A percentile compares a stretch with the other conserved stretches of the same genome.
Conservation (phyloP, 2,797 vertebrate species). For the Schizopygopsis malacanthus region DNA sequence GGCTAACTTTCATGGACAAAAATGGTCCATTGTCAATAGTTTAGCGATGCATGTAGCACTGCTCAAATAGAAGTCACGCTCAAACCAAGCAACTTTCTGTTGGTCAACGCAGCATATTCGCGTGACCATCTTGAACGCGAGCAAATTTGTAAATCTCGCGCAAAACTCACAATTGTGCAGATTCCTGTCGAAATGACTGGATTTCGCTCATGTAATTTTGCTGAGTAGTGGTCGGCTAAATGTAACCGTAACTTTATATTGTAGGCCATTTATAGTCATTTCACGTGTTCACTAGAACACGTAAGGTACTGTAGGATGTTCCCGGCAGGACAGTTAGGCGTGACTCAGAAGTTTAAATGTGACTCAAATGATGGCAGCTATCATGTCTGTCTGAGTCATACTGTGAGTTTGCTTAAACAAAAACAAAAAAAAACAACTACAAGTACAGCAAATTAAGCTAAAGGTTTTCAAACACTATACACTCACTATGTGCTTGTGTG, state of each 20-base stretch:
- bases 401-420: not conserved
- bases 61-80: not conserved
- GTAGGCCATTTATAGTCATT: not conserved
- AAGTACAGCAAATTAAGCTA: conserved; percentile 31
- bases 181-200: not conserved
- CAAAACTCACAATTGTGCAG: not conserved
- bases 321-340: not conserved
- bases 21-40: not conserved
- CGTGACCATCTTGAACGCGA: not conserved
- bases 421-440: not conserved
- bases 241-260: not conserved
- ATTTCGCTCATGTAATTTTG: not conserved
- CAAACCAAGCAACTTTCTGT: not conserved
- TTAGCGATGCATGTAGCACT: not conserved
- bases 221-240: not conserved
- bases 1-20: not conserved
- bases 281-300: not conserved
- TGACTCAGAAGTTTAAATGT: not conserved
- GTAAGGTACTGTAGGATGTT: not conserved
- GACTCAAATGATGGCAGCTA: not conserved
- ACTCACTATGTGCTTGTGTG: conserved; percentile 43
- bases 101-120: not conserved
- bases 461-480: conserved; percentile 33
- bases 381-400: conserved; percentile 2
- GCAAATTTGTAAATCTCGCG: not conserved